These are phyloP conservation scores for Drosophila mimetica DNA, from an alignment of 2,888 invertebrate genomes.

Conservation along the genomic window DNA sequence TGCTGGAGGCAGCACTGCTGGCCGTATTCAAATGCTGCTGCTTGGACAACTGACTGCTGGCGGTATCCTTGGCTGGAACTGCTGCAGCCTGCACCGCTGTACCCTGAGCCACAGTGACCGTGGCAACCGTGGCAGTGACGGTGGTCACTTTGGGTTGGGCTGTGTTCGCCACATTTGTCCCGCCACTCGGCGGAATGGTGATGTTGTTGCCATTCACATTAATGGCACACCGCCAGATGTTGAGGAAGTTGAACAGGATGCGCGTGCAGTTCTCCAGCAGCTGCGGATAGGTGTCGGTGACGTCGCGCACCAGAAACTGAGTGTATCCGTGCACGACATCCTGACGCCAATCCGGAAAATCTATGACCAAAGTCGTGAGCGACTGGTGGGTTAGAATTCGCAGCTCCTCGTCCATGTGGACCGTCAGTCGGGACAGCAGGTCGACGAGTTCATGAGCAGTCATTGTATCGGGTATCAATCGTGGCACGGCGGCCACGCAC, in stretches of 20 bases:
- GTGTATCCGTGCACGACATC: slow-evolving; percentile 97
- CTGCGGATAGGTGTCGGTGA: slow-evolving; percentile 86
- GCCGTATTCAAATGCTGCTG: slow-evolving; percentile 83
- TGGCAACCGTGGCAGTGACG: slow-evolving; percentile 18
- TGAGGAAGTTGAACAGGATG: slow-evolving; percentile 95
- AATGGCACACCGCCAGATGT: slow-evolving; percentile 95
- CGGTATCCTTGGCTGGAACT: slow-evolving; percentile 74
- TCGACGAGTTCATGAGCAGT: slow-evolving; percentile 97
- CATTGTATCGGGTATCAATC: slow-evolving; percentile 99
- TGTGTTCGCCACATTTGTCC: slow-evolving; percentile 26
- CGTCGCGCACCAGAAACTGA: slow-evolving; percentile 96
- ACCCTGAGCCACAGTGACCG: slow-evolving; percentile 17
- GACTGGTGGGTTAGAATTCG: slow-evolving; percentile 97
- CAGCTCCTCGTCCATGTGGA: slow-evolving; percentile 99
- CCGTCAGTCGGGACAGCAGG: slow-evolving; percentile 95
- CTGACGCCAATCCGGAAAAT: slow-evolving; percentile 98
- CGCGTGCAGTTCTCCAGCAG: slow-evolving; percentile 96
- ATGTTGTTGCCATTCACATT: slow-evolving; percentile 68
- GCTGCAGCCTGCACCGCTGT: slow-evolving; percentile 23
- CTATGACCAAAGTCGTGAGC: slow-evolving; percentile 96
- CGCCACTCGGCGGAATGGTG: slow-evolving; percentile 39
- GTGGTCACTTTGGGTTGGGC: slow-evolving; percentile 17
- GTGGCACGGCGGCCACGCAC: slow-evolving; percentile 98
- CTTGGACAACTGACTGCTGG: slow-evolving; percentile 81
- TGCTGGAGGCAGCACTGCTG: slow-evolving; percentile 84